A percentile compares a stretch with the other conserved stretches of the same genome.
phyloP scores from a whole-genome alignment of 2,113 vertebrate genomes.

The Coryphaenoides rupestris region DNA sequence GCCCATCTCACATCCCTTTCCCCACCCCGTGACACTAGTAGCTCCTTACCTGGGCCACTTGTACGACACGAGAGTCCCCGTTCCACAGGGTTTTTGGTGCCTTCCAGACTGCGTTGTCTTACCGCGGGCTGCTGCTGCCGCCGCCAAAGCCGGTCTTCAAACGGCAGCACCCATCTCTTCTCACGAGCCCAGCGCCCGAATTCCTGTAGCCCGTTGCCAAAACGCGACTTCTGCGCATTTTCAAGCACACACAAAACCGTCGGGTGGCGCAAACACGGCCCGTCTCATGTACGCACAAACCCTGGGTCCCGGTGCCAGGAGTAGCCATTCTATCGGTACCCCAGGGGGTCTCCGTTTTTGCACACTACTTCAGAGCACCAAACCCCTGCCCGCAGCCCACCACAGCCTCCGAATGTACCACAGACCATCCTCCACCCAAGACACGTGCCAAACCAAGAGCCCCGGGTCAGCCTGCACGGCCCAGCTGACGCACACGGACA shows the following conservation, averaged over 20 bases:
- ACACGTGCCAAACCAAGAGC: neutral
- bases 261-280: conserved; percentile 3
- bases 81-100: conserved; percentile 30
- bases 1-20: neutral
- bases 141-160: neutral
- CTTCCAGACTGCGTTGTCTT: conserved; percentile 37
- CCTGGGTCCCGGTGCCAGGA: neutral
- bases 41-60: conserved; percentile 6
- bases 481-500: conserved; percentile 82
- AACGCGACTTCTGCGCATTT: conserved; percentile 9
- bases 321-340: neutral
- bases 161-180: conserved; percentile 5
- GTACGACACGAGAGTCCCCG: neutral
- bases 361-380: conserved; percentile 39
- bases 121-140: conserved; percentile 8
- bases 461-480: conserved; percentile 12
- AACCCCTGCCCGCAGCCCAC: conserved; percentile 4
- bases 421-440: conserved; percentile 10
- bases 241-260: conserved; percentile 19
- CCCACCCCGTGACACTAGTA: conserved; percentile 1
- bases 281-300: conserved; percentile 24
- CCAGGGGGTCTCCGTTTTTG: conserved; percentile 1
- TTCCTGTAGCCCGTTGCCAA: neutral
- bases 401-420: conserved; percentile 34
- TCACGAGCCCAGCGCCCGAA: neutral